A percentile compares a stretch with the other conserved stretches of the same genome.
Conservation (phyloP, 2,888 invertebrate species). For the Dryococelus australis region DNA sequence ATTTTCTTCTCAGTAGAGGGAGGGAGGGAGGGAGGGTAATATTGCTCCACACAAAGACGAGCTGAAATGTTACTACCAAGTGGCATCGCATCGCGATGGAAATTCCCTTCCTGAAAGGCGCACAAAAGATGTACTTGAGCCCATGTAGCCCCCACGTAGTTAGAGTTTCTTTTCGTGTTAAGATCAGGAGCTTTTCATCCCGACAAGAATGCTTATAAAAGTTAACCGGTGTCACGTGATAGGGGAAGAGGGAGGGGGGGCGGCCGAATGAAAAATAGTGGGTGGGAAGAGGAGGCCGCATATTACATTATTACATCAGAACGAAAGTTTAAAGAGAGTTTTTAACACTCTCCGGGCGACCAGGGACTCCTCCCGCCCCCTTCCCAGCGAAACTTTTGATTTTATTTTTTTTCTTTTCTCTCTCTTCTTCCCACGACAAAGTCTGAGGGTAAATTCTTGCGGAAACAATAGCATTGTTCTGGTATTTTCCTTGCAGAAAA, state of each 20-base stretch:
- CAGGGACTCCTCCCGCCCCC: too few relatives aligned
- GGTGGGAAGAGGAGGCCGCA: too few relatives aligned
- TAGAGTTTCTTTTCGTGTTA: slow-evolving; percentile 8
- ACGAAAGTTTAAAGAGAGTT: slow-evolving; percentile 5
- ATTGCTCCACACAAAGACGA: too few relatives aligned
- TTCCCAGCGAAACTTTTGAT: too few relatives aligned
- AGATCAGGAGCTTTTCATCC: slow-evolving; percentile 11
- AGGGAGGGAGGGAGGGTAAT: too few relatives aligned
- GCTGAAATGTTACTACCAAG: too few relatives aligned
- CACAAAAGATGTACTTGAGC: not conserved
- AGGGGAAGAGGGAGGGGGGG: not conserved
- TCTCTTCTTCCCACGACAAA: not conserved
- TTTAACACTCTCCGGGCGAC: not conserved
- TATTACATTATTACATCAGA: slow-evolving; percentile 16
- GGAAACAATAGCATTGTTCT: not conserved
- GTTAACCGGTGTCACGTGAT: not conserved
- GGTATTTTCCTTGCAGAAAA: too few relatives aligned
- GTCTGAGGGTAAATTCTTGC: not conserved
- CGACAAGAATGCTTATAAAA: slow-evolving; percentile 9
- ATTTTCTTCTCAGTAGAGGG: too few relatives aligned
- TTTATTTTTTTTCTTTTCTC: not conserved
- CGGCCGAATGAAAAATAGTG: not conserved
- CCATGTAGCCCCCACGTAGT: not conserved
- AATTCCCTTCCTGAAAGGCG: too few relatives aligned
- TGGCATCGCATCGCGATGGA: too few relatives aligned